These are phyloP conservation scores for Rhabdornis inornatus DNA, from an alignment of 2,113 vertebrate genomes.

Conservation along the genomic window DNA sequence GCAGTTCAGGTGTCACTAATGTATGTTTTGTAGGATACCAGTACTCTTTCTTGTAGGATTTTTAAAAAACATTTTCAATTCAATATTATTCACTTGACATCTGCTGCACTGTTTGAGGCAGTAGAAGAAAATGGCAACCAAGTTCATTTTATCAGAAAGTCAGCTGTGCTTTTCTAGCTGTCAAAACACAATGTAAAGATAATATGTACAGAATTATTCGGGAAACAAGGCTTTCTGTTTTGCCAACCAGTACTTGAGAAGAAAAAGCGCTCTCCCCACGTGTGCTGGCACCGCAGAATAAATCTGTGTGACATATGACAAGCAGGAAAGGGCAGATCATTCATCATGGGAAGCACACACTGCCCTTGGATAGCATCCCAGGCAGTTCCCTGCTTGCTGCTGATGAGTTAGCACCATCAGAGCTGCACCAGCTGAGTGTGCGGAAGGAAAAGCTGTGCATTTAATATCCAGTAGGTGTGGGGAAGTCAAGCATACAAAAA, in stretches of 20 bases:
- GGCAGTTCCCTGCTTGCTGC: conserved; percentile 17
- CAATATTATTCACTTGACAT: neutral
- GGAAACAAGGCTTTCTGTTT: conserved; percentile 3
- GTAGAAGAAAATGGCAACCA: neutral
- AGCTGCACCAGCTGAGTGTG: conserved; percentile 5
- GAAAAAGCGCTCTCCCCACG: neutral
- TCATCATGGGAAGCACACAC: conserved; percentile 22
- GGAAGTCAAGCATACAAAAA: conserved; percentile 40
- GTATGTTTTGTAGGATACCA: neutral
- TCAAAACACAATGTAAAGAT: neutral
- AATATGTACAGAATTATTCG: neutral
- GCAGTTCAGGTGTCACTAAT: neutral
- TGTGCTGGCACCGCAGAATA: neutral
- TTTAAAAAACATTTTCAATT: neutral
- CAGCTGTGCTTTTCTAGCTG: neutral
- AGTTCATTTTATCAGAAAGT: neutral
- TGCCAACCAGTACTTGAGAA: neutral
- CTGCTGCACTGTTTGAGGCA: neutral
- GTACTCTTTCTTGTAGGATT: neutral
- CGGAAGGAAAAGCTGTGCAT: neutral
- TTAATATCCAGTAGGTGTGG: conserved; percentile 30
- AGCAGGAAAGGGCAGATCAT: conserved; percentile 56
- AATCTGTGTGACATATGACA: conserved; percentile 14
- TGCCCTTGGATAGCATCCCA: conserved; percentile 41
- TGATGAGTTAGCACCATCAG: conserved; percentile 29